Conservation (phyloP, 2,797 vertebrate genomes). For the Sebastes umbrosus region DNA sequence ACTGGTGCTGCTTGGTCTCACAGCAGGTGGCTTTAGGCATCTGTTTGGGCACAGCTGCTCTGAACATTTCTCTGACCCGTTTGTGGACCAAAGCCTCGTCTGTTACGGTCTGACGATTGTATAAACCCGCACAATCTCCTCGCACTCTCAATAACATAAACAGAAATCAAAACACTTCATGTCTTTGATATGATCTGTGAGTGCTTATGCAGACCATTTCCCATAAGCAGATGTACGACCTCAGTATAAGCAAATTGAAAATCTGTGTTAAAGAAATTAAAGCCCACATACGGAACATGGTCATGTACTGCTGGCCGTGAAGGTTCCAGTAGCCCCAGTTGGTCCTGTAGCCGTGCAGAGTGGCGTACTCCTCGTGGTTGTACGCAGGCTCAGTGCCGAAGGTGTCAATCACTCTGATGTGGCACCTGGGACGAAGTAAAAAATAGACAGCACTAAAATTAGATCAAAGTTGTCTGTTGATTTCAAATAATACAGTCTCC, state of each 20-base stretch:
- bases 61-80: background rate
- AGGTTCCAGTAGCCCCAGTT: constrained; percentile 99
- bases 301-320: constrained; percentile 95
- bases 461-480: background rate
- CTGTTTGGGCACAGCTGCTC: constrained; percentile 56
- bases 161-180: background rate
- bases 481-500: background rate
- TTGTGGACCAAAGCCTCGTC: constrained; percentile 5
- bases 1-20: constrained; percentile 1
- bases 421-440: constrained; percentile 84
- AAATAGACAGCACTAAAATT: constrained; percentile 20
- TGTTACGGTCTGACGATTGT: constrained; percentile 19
- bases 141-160: background rate
- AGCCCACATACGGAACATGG: constrained; percentile 86
- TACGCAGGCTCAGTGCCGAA: constrained; percentile 96
- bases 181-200: background rate
- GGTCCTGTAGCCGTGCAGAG: constrained; percentile 91
- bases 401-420: constrained; percentile 94
- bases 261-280: background rate
- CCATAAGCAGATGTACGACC: background rate
- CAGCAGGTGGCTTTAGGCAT: constrained; percentile 41
- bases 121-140: constrained; percentile 31
- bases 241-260: background rate
- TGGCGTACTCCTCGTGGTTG: constrained; percentile 96
- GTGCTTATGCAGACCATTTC: background rate